Percentiles rank a stretch among this genome's conserved stretches.
These are phyloP conservation scores for Ormia ochracea DNA, from an alignment of 2,888 invertebrate genomes.

Conservation along the genomic window DNA sequence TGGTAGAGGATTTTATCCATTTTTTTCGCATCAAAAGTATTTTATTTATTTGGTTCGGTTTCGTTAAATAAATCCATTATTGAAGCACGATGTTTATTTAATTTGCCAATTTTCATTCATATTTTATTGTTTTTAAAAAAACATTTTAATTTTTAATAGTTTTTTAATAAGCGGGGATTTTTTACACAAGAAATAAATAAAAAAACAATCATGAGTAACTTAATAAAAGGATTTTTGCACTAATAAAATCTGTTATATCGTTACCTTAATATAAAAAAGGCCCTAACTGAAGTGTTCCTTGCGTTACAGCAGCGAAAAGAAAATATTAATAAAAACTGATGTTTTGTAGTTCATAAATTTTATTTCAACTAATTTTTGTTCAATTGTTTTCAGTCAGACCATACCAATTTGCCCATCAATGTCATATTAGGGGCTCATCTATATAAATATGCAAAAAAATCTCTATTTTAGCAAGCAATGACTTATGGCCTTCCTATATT, in stretches of 20 bases:
- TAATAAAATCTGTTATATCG: constrained; percentile 25
- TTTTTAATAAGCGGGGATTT: constrained; percentile 28
- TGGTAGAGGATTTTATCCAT: not conserved
- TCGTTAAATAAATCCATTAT: constrained; percentile 47
- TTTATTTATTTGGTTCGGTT: constrained; percentile 32
- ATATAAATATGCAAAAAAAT: too few species aligned
- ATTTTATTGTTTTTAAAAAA: constrained; percentile 31
- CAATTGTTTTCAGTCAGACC: too few species aligned
- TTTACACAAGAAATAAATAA: constrained; percentile 54
- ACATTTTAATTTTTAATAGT: constrained; percentile 14
- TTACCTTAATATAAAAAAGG: too few species aligned
- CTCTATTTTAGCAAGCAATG: too few species aligned
- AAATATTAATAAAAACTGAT: too few species aligned
- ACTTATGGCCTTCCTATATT: too few species aligned
- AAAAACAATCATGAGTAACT: constrained; percentile 58
- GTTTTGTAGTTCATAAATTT: too few species aligned
- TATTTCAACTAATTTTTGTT: too few species aligned
- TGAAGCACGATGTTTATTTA: constrained; percentile 34
- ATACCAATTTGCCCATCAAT: too few species aligned
- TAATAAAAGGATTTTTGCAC: constrained; percentile 46
- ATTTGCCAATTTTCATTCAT: constrained; percentile 10
- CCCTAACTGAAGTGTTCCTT: too few species aligned
- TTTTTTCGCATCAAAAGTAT: constrained; percentile 26
- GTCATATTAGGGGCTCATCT: too few species aligned
- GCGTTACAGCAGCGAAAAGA: not conserved